Evolutionary conservation across 2,113 vertebrate species (phyloP).

Genomic region (Osmerus mordax): DNA sequence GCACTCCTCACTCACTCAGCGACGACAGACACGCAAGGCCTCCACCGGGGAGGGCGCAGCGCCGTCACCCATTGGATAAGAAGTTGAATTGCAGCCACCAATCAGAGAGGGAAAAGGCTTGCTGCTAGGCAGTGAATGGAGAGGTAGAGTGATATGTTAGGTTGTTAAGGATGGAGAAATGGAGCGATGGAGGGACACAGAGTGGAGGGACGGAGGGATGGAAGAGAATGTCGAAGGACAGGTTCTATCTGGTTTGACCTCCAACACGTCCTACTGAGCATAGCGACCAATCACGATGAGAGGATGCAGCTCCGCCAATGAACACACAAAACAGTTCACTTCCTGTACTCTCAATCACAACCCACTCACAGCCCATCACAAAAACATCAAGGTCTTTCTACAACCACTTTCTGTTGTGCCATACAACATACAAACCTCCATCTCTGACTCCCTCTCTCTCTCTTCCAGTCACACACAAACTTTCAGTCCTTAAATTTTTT

Average conservation of each 20-base stretch:
- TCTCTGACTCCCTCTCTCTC: not conserved
- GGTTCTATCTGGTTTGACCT: not conserved
- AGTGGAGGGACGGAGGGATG: not conserved
- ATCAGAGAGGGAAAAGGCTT: slow-evolving; percentile 16
- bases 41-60: not conserved
- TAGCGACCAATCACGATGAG: not conserved
- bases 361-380: not conserved
- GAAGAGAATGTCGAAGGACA: not conserved
- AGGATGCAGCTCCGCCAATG: not conserved
- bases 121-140: not conserved
- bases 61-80: slow-evolving; percentile 18
- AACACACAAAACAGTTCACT: too few species aligned
- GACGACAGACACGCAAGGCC: not conserved
- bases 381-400: not conserved
- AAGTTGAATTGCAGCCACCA: slow-evolving; percentile 22
- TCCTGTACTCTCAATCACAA: too few species aligned
- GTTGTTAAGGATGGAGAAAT: not conserved
- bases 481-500: too few species aligned
- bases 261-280: not conserved
- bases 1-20: not conserved
- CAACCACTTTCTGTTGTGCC: too few species aligned
- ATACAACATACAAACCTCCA: not conserved
- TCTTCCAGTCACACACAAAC: not conserved
- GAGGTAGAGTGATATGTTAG: not conserved
- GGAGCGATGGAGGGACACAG: not conserved